Evolutionary conservation across 2,113 vertebrate genomes (phyloP), one percentile per base, ranked within the genome.

Genomic region (Perognathus longimembris): DNA sequence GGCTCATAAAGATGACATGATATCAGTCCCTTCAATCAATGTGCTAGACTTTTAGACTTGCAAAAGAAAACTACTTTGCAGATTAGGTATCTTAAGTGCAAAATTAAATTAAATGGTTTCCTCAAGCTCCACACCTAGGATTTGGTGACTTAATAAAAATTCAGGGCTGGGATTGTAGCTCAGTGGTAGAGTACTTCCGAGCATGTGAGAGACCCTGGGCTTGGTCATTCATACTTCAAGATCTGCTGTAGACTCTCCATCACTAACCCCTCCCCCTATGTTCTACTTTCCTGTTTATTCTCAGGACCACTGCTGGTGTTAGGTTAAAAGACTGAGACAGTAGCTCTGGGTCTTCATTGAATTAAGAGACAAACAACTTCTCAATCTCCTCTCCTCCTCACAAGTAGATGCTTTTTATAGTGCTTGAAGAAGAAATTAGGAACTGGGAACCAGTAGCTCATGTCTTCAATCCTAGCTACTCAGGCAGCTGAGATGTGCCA

Each of bases 21-120:
- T 32, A 32, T 5, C 1, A 80, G 1, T 26, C 50, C 42, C 26
- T 82, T 69, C 34, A 10, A 10, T 26, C 32, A 85, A 38, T 45
- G 3, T 22, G 14, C 5, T 81, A 45, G 63, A 78, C 54, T 82
- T 81, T 90, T n/a, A 85, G 15, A 74, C 50, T 75, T 40, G 40
- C 22, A 82, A 50, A 73, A n/a, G 42, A 45, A 61, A 32, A 2
- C 24, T 59, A 71, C 36, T 94, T 85, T 59, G 57, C 10, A 93
- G 40, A 89, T 59, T n/a, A 93, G 71, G 61, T 69, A 34, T 50
- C 40, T 86, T 34, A 50, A 45, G 54, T 9, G 22, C 4, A 66
- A 92, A 88, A 88, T 42, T 21, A 88, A 90, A 18, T 84, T 42
- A 61, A 92, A 28, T 57, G 70, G 61, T n/a, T 80, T 87, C 82